Evolutionary conservation across 2,113 vertebrate genomes (phyloP).

Genomic region (Salminus brasiliensis): DNA sequence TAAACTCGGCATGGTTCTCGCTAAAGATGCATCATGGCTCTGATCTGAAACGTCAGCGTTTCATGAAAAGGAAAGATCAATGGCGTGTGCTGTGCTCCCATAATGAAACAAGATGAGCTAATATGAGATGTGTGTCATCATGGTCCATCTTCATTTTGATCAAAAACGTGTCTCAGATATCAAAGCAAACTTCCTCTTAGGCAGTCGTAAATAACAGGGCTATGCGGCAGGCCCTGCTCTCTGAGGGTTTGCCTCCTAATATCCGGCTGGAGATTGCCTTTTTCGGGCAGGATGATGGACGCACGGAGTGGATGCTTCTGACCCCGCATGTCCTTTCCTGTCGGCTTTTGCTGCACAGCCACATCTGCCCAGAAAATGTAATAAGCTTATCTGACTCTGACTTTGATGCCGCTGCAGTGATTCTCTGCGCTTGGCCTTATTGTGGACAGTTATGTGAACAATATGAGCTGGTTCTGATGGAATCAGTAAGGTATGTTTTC

Average conservation of each 20-base stretch:
- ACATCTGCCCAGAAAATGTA: slow-evolving; percentile 60
- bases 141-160: slow-evolving; percentile 55
- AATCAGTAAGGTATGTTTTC: not conserved
- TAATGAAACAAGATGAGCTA: slow-evolving; percentile 51
- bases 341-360: slow-evolving; percentile 26
- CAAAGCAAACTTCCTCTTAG: slow-evolving; percentile 57
- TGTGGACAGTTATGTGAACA: slow-evolving; percentile 5
- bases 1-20: slow-evolving; percentile 18
- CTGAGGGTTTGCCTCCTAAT: slow-evolving; percentile 29
- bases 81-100: slow-evolving; percentile 24
- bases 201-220: slow-evolving; percentile 53
- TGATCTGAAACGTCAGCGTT: slow-evolving; percentile 19
- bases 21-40: slow-evolving; percentile 30
- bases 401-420: slow-evolving; percentile 38
- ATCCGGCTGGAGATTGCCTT: slow-evolving; percentile 41
- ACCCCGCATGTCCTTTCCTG: slow-evolving; percentile 1
- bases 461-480: slow-evolving; percentile 13
- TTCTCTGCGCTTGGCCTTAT: not conserved
- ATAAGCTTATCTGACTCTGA: slow-evolving; percentile 51
- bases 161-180: slow-evolving; percentile 60
- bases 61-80: slow-evolving; percentile 65
- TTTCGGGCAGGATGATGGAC: not conserved
- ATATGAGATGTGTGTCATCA: slow-evolving; percentile 55
- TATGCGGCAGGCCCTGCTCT: slow-evolving; percentile 26
- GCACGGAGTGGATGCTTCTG: slow-evolving; percentile 6